Conservation (phyloP, 2,113 vertebrate genomes). For the Merops nubicus region DNA sequence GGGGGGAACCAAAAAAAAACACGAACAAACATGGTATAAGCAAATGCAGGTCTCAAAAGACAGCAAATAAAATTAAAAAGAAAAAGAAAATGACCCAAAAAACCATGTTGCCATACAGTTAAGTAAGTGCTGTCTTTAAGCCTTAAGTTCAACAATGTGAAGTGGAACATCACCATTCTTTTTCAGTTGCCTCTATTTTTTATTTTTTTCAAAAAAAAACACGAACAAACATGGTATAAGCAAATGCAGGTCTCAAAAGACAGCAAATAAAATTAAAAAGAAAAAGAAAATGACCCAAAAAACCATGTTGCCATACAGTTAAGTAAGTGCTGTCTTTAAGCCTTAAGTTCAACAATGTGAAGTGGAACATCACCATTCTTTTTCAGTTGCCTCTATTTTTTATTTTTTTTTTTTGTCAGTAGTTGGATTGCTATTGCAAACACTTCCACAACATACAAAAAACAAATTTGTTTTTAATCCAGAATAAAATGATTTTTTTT, state of each 20-base stretch:
- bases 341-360: conserved; percentile 50
- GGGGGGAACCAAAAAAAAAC: background rate
- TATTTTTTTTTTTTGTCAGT: conserved; percentile 91
- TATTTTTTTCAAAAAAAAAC: too few relatives aligned
- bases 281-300: background rate
- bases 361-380: conserved; percentile 78
- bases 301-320: conserved; percentile 30
- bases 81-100: background rate
- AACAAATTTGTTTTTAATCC: conserved; percentile 84
- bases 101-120: conserved; percentile 30
- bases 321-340: background rate
- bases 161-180: conserved; percentile 78
- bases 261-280: background rate
- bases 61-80: background rate
- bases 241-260: conserved; percentile 50
- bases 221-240: conserved; percentile 56
- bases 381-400: conserved; percentile 91
- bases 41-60: conserved; percentile 50
- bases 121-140: background rate
- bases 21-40: conserved; percentile 56
- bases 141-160: conserved; percentile 50
- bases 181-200: conserved; percentile 89
- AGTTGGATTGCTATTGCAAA: conserved; percentile 95
- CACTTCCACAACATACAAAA: conserved; percentile 97
- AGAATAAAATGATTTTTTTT: conserved; percentile 83